phyloP scores from a whole-genome alignment of 2,888 invertebrate genomes.

The Malachius bipustulatus region DNA sequence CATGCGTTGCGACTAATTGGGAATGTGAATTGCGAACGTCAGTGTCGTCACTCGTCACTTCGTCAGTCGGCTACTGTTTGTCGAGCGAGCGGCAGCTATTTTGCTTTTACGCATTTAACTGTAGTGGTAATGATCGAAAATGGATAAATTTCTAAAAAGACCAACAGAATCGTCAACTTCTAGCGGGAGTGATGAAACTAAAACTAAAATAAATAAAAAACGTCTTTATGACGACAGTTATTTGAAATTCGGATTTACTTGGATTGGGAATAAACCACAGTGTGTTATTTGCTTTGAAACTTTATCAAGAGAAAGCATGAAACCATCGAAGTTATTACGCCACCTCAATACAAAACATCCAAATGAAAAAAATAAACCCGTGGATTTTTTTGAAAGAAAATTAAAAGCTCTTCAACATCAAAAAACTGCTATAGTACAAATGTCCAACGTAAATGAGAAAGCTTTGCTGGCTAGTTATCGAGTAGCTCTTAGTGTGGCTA shows the following conservation, averaged over 20 bases:
- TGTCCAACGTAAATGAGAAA: constrained; percentile 13
- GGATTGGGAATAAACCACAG: constrained; percentile 7
- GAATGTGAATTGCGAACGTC: too few species aligned
- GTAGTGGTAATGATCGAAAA: constrained; percentile 8
- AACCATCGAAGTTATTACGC: constrained; percentile 6
- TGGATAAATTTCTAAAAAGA: constrained; percentile 13
- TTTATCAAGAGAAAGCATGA: constrained; percentile 8
- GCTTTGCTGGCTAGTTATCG: constrained; percentile 20
- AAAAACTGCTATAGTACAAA: constrained; percentile 11
- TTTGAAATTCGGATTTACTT: constrained; percentile 7
- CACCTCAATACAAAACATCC: constrained; percentile 4
- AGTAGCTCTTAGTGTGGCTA: constrained; percentile 19
- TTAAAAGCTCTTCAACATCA: constrained; percentile 8
- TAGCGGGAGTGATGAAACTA: background rate
- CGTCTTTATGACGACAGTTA: constrained; percentile 6
- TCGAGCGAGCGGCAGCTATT: too few species aligned
- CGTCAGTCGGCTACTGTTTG: too few species aligned
- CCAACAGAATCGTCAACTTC: constrained; percentile 5
- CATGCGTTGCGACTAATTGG: too few species aligned
- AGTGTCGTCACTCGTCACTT: too few species aligned
- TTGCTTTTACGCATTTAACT: too few species aligned
- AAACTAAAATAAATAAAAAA: constrained; percentile 6
- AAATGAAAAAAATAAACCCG: constrained; percentile 6
- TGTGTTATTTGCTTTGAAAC: constrained; percentile 8
- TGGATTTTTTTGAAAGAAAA: constrained; percentile 10